Conservation (phyloP, 2,797 vertebrate genomes). For the Cetoscarus ocellatus region DNA sequence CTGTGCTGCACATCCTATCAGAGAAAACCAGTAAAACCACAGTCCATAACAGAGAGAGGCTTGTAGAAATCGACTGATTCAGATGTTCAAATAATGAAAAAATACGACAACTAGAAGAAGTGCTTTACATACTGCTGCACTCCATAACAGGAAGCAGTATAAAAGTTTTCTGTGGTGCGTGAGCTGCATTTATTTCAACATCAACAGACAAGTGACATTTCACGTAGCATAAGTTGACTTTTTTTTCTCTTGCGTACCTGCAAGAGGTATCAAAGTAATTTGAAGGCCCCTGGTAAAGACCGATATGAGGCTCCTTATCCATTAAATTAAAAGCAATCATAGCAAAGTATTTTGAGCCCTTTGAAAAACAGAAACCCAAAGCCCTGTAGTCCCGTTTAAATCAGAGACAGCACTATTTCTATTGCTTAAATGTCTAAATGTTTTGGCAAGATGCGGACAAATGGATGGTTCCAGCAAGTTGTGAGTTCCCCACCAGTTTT, state of each 20-base stretch:
- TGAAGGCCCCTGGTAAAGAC: too few species aligned
- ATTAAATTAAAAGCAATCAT: too few species aligned
- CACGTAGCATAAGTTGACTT: background rate
- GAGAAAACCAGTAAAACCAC: constrained; percentile 55
- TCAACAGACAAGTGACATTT: constrained; percentile 8
- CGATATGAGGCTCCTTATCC: too few species aligned
- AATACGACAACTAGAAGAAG: background rate
- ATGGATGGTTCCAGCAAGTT: too few species aligned
- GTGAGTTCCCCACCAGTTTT: too few species aligned
- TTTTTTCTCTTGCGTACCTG: constrained; percentile 82
- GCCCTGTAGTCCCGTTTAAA: too few species aligned
- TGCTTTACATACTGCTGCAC: constrained; percentile 18
- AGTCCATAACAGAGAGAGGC: constrained; percentile 36
- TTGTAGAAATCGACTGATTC: constrained; percentile 23
- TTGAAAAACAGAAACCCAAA: too few species aligned
- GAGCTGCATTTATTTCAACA: constrained; percentile 2
- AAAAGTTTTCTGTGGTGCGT: background rate
- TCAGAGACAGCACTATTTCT: too few species aligned
- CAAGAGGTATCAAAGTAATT: too few species aligned
- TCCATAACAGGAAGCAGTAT: constrained; percentile 2
- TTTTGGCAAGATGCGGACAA: too few species aligned
- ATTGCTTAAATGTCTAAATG: too few species aligned
- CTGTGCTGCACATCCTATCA: constrained; percentile 50
- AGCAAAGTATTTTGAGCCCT: too few species aligned
- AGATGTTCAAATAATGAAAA: constrained; percentile 38